These are phyloP conservation scores for Corydoras sp. DNA, from an alignment of 2,113 vertebrate genomes.

Conservation along the genomic window DNA sequence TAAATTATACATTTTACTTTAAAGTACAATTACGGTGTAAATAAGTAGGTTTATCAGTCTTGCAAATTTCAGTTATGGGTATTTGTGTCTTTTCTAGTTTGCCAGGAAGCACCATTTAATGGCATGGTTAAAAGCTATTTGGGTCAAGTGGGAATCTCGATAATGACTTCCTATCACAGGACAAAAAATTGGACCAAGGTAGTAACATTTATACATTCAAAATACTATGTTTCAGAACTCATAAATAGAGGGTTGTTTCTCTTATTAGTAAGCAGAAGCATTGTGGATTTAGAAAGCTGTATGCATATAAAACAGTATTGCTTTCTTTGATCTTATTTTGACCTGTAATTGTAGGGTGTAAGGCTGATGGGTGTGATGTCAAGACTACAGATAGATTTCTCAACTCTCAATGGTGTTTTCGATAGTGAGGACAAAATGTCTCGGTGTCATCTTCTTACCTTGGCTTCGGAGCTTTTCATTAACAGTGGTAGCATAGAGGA, in stretches of 20 bases:
- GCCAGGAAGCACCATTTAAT: slow-evolving; percentile 56
- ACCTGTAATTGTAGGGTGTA: slow-evolving; percentile 66
- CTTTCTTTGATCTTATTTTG: slow-evolving; percentile 3
- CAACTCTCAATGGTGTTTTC: slow-evolving; percentile 74
- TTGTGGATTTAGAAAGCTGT: background rate
- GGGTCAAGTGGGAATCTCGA: slow-evolving; percentile 80
- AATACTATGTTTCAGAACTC: background rate
- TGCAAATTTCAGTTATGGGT: background rate
- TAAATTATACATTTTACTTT: too few species aligned
- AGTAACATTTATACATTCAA: background rate
- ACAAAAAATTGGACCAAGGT: slow-evolving; percentile 81
- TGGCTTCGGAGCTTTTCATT: slow-evolving; percentile 82
- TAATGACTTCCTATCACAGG: slow-evolving; percentile 81
- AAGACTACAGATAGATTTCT: slow-evolving; percentile 70
- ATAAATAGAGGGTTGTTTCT: background rate
- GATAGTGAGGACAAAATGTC: slow-evolving; percentile 68
- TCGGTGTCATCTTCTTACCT: slow-evolving; percentile 79
- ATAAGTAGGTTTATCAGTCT: too few species aligned
- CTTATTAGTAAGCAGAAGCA: too few species aligned
- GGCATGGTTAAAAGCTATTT: slow-evolving; percentile 66
- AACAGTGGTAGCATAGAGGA: slow-evolving; percentile 75
- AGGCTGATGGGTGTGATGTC: slow-evolving; percentile 75
- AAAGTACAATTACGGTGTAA: too few species aligned
- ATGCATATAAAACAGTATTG: background rate
- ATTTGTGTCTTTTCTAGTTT: slow-evolving; percentile 49